Evolutionary conservation across 1,140 invertebrate genomes (phyloP), one percentile per base, ranked within the genome.

Genomic region (Caerostris darwini): DNA sequence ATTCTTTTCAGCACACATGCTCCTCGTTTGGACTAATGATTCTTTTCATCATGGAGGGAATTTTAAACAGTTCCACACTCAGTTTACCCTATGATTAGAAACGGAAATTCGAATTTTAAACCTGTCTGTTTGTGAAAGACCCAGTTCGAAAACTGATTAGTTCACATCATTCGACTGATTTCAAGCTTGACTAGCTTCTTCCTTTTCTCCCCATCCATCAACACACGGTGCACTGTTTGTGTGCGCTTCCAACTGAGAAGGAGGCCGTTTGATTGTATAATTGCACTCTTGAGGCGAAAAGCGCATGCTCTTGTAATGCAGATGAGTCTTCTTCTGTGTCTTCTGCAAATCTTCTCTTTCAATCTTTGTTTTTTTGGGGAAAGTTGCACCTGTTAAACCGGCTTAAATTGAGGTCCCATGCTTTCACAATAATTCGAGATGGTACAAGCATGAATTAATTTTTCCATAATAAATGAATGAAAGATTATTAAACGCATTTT

Each of bases 31-130:
- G 69, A 77, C 69, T 50, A 34, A 77, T 10, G 34, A 50, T 77
- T 77, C 69, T 50, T 77, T 77, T 77, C 69, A 50, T 34, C 34
- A 2, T 34, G 69, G 50, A 77, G 34, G 3, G 50, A 77, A 77
- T 77, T 34, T 14, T 50, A 53, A 77, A 34, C 69, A 77, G 69
- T 77, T 77, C 69, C n/a, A n/a, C 69, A 77, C 69, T 34, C 69
- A 77, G 19, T 77, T 77, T 77, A 77, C 69, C 50, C 69, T 34
- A 77, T 77, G 69, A 77, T 77, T 77, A 77, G 69, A 50, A 77
- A 77, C 69, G 69, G 69, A 77, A 77, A 77, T 77, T 77, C 69
- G 69, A 77, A 77, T 77, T 77, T 77, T 77, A 77, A 77, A 77
- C 69, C 34, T 77, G 34, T 34, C 19, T 34, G 69, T 77, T 34